Conservation (phyloP, 1,140 invertebrate species). For the Grapholita molesta region DNA sequence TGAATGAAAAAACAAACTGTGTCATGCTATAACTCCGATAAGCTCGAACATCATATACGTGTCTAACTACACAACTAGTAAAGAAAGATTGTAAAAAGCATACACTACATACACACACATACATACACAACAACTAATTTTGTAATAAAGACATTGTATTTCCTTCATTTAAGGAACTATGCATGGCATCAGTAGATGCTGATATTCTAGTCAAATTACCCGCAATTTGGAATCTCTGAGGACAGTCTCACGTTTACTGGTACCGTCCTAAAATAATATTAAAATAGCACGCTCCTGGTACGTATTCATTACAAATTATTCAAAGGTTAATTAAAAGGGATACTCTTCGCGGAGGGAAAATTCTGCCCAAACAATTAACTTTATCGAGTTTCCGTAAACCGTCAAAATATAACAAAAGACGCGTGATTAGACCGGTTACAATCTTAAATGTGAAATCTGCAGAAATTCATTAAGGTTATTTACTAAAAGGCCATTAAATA, state of each 20-base stretch:
- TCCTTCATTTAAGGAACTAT: not conserved
- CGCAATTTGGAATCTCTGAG: not conserved
- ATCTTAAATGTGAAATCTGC: not conserved
- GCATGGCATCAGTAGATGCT: no score
- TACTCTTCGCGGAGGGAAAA: not conserved
- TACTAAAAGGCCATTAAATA: not conserved
- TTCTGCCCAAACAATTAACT: constrained; percentile 16
- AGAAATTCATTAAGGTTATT: not conserved
- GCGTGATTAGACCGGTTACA: not conserved
- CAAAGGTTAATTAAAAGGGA: constrained; percentile 18
- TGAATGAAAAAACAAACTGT: no score
- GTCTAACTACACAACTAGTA: no score
- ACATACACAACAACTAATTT: not conserved
- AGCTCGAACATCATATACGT: no score
- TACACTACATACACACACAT: no score
- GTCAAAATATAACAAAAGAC: constrained; percentile 2
- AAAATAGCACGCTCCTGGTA: not conserved
- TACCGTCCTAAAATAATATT: constrained; percentile 13
- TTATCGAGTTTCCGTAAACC: not conserved
- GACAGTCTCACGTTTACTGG: not conserved
- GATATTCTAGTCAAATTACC: no score
- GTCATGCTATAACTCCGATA: no score
- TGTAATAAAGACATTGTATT: not conserved
- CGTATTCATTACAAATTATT: constrained; percentile 16
- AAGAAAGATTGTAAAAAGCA: no score